These are phyloP conservation scores for Bugulina stolonifera DNA, from an alignment of 2,888 invertebrate species.

Conservation along the genomic window DNA sequence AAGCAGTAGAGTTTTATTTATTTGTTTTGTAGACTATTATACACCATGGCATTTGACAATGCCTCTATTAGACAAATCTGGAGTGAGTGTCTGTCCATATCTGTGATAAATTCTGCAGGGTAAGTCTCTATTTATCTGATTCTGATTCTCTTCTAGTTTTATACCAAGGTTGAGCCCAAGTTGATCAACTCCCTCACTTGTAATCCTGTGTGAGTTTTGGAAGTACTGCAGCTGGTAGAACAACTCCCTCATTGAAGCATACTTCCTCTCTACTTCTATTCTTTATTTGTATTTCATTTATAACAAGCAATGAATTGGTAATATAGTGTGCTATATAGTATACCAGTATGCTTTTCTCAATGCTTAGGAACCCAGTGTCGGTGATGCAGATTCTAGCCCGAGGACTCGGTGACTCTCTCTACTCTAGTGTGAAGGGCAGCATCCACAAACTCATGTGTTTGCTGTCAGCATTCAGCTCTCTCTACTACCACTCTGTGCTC, in stretches of 20 bases:
- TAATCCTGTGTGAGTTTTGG: no score
- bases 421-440: conserved; percentile 62
- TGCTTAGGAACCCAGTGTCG: conserved; percentile 55
- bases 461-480: conserved; percentile 74
- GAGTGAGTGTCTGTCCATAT: conserved; percentile 57
- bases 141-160: no score
- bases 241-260: no score
- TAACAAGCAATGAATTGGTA: no score
- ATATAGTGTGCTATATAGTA: no score
- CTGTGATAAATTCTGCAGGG: conserved; percentile 57
- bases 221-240: no score
- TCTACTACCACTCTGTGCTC: conserved; percentile 72
- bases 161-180: no score
- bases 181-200: no score
- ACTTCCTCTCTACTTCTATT: no score
- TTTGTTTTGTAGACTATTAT: conserved; percentile 61
- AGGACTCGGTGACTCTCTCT: conserved; percentile 59
- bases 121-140: conserved; percentile 32
- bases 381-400: conserved; percentile 64
- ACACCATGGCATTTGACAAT: conserved; percentile 74
- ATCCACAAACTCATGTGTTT: conserved; percentile 63
- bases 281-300: no score
- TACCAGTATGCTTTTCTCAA: background rate
- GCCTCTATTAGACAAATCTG: conserved; percentile 71
- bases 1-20: background rate